Evolutionary conservation across 2,113 vertebrate genomes (phyloP).

Genomic region (Nesoenas mayeri): DNA sequence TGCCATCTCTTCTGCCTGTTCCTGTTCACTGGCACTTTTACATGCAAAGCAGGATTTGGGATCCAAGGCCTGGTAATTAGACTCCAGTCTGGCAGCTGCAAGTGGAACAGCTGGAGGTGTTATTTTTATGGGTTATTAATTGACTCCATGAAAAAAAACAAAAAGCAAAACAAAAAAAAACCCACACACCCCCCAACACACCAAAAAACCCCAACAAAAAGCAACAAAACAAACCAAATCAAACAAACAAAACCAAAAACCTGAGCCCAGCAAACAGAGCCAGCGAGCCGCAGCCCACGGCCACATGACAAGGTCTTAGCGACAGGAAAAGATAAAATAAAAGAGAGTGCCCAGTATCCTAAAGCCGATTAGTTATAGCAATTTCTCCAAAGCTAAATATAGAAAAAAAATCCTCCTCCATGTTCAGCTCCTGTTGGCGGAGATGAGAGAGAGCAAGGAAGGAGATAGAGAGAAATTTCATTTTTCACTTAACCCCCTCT

Average conservation of each 20-base stretch:
- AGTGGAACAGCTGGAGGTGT: conserved; percentile 43
- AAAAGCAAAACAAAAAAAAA: no score
- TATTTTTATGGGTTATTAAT: conserved; percentile 43
- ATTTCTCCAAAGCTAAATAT: conserved; percentile 48
- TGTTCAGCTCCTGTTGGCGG: not conserved
- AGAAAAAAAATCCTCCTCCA: conserved; percentile 29
- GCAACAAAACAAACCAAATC: no score
- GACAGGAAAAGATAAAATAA: conserved; percentile 43
- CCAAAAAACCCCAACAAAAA: no score
- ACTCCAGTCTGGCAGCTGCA: not conserved
- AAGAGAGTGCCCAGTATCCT: not conserved
- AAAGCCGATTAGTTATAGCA: conserved; percentile 39
- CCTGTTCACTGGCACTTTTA: not conserved
- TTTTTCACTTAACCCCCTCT: conserved; percentile 15
- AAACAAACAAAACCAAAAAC: no score
- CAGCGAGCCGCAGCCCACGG: not conserved
- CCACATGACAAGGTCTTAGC: not conserved
- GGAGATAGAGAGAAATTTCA: conserved; percentile 1
- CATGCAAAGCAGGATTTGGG: not conserved
- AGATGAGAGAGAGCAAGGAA: conserved; percentile 14
- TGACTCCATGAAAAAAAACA: not conserved
- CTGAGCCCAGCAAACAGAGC: not conserved
- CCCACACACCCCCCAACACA: no score
- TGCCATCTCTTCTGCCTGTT: not conserved
- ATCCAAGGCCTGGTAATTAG: not conserved